Evolutionary conservation across 2,797 vertebrate genomes (phyloP).

Genomic region (Emys orbicularis): DNA sequence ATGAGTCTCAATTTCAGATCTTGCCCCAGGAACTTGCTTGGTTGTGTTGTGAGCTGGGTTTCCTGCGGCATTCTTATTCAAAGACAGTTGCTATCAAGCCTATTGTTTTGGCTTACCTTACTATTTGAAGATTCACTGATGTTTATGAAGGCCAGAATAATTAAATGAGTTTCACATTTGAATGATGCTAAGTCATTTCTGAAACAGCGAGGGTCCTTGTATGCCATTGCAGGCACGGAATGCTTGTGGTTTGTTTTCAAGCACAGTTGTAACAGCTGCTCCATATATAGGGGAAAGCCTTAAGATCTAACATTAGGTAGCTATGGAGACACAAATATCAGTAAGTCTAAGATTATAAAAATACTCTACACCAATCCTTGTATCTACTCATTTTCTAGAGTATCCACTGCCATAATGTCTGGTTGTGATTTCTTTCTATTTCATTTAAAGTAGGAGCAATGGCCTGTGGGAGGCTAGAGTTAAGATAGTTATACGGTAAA

Average conservation of each 20-base stretch:
- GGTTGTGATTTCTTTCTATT: slow-evolving; percentile 31
- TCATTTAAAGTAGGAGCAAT: not conserved
- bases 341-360: slow-evolving; percentile 47
- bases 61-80: not conserved
- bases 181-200: not conserved
- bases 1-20: not conserved
- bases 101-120: not conserved
- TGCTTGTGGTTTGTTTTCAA: not conserved
- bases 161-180: not conserved
- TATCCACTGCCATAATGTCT: slow-evolving; percentile 9
- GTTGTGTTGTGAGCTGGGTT: not conserved
- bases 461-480: not conserved
- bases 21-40: not conserved
- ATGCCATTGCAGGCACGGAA: not conserved
- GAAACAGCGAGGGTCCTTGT: not conserved
- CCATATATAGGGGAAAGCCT: slow-evolving; percentile 26
- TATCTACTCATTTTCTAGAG: slow-evolving; percentile 46
- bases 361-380: slow-evolving; percentile 38
- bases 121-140: rapidly evolving
- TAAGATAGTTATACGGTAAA: not conserved
- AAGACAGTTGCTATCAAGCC: not conserved
- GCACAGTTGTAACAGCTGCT: slow-evolving; percentile 36
- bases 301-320: not conserved
- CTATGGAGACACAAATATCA: slow-evolving; percentile 46
- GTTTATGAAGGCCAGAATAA: not conserved